Base-by-base conservation (phyloP, 2,113 vertebrate genomes). In the Pycnonotus jocosus region DNA sequence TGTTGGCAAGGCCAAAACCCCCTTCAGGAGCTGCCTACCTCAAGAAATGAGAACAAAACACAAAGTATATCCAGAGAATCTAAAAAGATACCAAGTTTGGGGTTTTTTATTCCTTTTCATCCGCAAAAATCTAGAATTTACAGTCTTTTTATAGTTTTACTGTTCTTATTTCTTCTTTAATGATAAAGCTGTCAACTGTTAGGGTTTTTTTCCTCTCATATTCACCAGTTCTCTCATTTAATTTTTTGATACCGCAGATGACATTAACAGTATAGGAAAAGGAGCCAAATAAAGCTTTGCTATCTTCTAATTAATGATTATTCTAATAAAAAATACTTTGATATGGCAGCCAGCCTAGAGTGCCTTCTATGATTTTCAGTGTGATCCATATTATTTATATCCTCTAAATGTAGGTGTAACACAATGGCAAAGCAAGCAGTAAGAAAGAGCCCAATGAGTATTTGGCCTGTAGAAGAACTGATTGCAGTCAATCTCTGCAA, bases 231-330 rank as follows among this genome's bases (percentile, higher is more conserved):
- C 82, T 87, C 87, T 95, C 91, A 94, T 92, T 97, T 73, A 48
- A 91, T 92, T 96, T 96, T 97, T 86, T 93, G 86, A 94, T 88
- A 48, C 71, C 83, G 42, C 57, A 83, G 89, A 94, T 95, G 94
- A 96, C 92, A 91, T 76, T 88, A 92, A 82, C 68, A 73, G 68
- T 61, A 81, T 51, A 95, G 58, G 72, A 89, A 90, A 82, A 94
- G 57, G 86, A 93, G 86, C 88, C 95, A 96, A 95, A 86, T 74
- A 95, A 85, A 93, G 65, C 51, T 89, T 94, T 86, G 76, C 83
- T 94, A 64, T 85, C 76, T 93, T 97, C 84, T 96, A 80, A 96
- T 96, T 96, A 96, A 84, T 91, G 37, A 92, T 81, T 93, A 86
- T 94, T 90, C 86, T 93, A 91, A 91, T 92, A 92, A 96, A 96